Conservation (phyloP, 2,888 invertebrate genomes). For the Drosophila anomalata region DNA sequence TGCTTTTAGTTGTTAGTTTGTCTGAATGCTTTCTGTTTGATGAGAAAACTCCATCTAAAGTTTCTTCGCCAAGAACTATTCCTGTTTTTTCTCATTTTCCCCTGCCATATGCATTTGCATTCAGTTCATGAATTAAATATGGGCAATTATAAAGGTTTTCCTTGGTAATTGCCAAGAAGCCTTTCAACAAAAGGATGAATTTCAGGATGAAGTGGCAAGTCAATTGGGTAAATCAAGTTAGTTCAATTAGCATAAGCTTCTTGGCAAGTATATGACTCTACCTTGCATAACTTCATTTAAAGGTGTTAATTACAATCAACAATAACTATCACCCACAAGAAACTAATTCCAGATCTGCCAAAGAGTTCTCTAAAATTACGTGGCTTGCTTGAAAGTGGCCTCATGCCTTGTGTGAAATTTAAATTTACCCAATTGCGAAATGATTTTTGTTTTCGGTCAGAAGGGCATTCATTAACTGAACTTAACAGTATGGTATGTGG, state of each 20-base stretch:
- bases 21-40: conserved; percentile 63
- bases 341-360: background rate
- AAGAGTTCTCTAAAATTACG: background rate
- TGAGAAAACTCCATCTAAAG: conserved; percentile 37
- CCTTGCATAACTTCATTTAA: too few species aligned
- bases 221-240: background rate
- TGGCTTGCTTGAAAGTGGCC: conserved; percentile 44
- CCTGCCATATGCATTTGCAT: background rate
- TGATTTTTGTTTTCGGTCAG: conserved; percentile 32
- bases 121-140: background rate
- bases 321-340: background rate
- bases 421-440: conserved; percentile 43
- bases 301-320: conserved; percentile 2
- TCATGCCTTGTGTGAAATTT: conserved; percentile 47
- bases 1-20: conserved; percentile 23
- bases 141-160: background rate
- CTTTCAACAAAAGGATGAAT: background rate
- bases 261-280: too few species aligned
- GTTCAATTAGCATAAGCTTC: background rate
- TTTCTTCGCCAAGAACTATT: background rate
- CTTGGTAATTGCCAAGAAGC: background rate
- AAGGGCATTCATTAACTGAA: conserved; percentile 67
- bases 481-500: conserved; percentile 54
- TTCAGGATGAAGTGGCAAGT: background rate
- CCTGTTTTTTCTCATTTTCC: background rate